These are phyloP conservation scores for Falco novaeseelandiae DNA, from an alignment of 2,797 vertebrate genomes.

Conservation along the genomic window DNA sequence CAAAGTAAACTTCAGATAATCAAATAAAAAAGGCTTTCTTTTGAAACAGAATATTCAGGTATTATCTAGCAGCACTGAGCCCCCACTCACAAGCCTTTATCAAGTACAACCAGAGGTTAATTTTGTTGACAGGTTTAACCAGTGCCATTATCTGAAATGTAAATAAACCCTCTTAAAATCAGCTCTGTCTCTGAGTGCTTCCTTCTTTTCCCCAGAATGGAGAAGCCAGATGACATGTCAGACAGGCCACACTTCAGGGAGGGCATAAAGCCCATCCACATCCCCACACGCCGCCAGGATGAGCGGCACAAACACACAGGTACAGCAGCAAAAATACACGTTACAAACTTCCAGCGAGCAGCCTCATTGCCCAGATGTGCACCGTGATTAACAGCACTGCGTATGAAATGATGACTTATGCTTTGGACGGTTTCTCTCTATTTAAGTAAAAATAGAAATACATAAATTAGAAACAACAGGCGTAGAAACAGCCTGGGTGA, in stretches of 20 bases:
- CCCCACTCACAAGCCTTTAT: background rate
- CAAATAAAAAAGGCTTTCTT: background rate
- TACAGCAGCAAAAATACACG: background rate
- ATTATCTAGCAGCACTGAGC: background rate
- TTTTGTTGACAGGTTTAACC: background rate
- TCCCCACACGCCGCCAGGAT: accelerated
- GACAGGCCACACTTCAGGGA: background rate
- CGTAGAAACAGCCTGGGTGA: background rate
- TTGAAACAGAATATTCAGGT: background rate
- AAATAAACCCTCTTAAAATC: background rate
- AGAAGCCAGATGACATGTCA: background rate
- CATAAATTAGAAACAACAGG: background rate
- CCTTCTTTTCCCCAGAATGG: background rate
- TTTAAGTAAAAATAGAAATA: background rate
- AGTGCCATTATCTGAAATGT: background rate
- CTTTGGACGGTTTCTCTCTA: background rate
- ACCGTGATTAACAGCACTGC: accelerated
- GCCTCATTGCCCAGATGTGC: background rate
- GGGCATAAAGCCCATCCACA: accelerated
- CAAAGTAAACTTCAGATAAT: background rate
- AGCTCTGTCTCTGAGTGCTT: background rate
- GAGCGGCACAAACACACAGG: accelerated
- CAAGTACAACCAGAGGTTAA: background rate
- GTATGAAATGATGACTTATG: accelerated
- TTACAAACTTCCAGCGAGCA: background rate